phyloP scores from a whole-genome alignment of 1,140 invertebrate genomes.

The Drosophila rufa region DNA sequence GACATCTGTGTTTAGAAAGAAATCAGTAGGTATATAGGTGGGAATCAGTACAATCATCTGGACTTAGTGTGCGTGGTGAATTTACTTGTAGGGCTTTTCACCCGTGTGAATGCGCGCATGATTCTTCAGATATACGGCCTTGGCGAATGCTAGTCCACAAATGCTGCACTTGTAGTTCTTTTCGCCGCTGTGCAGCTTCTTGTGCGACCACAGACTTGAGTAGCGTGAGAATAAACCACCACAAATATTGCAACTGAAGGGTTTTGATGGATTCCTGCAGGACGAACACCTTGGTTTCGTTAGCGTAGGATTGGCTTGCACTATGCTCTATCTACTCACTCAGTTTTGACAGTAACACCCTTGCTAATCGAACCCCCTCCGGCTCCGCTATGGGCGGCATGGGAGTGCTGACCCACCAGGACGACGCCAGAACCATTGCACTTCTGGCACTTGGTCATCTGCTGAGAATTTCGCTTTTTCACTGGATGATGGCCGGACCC shows the following conservation, averaged over 20 bases:
- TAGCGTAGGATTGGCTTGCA: conserved; percentile 31
- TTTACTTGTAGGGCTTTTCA: conserved; percentile 93
- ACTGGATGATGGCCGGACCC: conserved; percentile 90
- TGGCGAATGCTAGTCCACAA: conserved; percentile 96
- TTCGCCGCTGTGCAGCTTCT: conserved; percentile 93
- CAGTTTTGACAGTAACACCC: conserved; percentile 70
- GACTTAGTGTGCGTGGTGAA: not conserved
- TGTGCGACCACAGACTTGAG: conserved; percentile 94
- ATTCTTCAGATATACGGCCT: conserved; percentile 96
- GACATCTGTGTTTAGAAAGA: conserved; percentile 86
- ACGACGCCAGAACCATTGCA: conserved; percentile 95
- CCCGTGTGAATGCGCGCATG: conserved; percentile 93
- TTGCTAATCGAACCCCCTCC: conserved; percentile 60
- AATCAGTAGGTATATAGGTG: not conserved
- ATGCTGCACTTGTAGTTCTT: conserved; percentile 97
- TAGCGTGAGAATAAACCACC: conserved; percentile 93
- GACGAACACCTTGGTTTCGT: conserved; percentile 33
- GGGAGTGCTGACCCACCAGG: conserved; percentile 88
- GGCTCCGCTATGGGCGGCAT: conserved; percentile 37
- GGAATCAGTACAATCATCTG: not conserved
- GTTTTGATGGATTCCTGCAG: conserved; percentile 87
- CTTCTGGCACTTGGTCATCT: conserved; percentile 94
- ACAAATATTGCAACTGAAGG: conserved; percentile 94
- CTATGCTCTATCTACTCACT: conserved; percentile 63
- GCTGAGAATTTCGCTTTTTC: conserved; percentile 92